These are phyloP conservation scores for Sinocyclocheilus maitianheensis DNA, from an alignment of 2,113 vertebrate genomes.

Conservation along the genomic window DNA sequence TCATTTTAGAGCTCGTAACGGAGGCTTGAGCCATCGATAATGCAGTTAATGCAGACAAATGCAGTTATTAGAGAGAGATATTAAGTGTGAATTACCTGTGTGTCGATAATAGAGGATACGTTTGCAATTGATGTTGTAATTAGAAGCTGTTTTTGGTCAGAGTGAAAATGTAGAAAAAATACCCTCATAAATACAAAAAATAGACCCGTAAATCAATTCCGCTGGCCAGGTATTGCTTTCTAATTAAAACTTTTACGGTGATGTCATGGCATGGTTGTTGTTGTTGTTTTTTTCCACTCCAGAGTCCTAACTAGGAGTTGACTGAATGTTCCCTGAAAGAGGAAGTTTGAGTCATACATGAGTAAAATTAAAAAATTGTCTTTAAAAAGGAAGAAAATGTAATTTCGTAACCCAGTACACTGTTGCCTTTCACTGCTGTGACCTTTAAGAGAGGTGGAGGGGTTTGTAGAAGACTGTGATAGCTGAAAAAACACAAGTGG, in stretches of 20 bases:
- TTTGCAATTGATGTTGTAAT: too few relatives aligned
- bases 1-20: too few relatives aligned
- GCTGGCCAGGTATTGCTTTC: not conserved
- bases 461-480: conserved; percentile 49
- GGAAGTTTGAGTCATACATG: conserved; percentile 61
- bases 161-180: too few relatives aligned
- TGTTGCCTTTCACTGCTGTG: conserved; percentile 61
- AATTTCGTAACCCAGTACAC: conserved; percentile 59
- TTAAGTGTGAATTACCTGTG: too few relatives aligned
- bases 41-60: too few relatives aligned
- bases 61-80: too few relatives aligned
- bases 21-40: too few relatives aligned
- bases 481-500: conserved; percentile 42
- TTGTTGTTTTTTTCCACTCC: not conserved
- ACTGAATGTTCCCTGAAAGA: conserved; percentile 58
- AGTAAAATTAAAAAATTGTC: not conserved
- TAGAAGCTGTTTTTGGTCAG: too few relatives aligned
- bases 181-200: too few relatives aligned
- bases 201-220: not conserved
- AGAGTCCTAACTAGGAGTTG: conserved; percentile 56
- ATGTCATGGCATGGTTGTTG: not conserved
- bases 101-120: too few relatives aligned
- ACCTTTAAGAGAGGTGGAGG: conserved; percentile 69
- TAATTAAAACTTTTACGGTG: not conserved
- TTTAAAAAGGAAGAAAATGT: conserved; percentile 51